Evolutionary conservation across 2,113 vertebrate genomes (phyloP).

Genomic region (Cryptomyrus ogoouensis): DNA sequence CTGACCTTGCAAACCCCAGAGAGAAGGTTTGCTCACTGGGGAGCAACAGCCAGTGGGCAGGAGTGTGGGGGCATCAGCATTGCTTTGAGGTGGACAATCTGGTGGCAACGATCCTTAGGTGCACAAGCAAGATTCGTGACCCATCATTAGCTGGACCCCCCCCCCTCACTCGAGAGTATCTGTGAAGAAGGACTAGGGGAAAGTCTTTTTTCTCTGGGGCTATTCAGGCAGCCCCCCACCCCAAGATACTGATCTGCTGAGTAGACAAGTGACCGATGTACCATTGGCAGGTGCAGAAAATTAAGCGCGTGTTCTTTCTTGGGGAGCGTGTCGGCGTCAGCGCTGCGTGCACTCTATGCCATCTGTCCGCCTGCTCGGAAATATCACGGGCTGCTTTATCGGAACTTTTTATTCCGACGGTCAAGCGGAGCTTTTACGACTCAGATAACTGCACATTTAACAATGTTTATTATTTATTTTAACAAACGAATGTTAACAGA

Average conservation of each 20-base stretch:
- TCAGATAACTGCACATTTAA: neutral
- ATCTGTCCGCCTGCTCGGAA: neutral
- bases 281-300: neutral
- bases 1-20: neutral
- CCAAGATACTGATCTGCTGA: neutral
- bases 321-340: neutral
- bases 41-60: neutral
- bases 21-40: neutral
- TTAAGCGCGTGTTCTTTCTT: slow-evolving; percentile 1
- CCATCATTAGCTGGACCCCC: neutral
- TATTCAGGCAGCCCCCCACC: neutral
- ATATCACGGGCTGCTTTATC: neutral
- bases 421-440: neutral
- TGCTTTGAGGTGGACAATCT: neutral
- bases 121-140: neutral
- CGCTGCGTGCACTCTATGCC: neutral
- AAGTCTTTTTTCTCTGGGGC: neutral
- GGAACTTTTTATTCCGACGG: neutral
- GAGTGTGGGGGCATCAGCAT: neutral
- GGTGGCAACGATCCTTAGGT: neutral
- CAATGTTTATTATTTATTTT: neutral
- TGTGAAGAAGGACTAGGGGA: neutral
- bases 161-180: neutral
- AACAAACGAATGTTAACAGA: neutral
- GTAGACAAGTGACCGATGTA: neutral